Evolutionary conservation across 2,113 vertebrate species (phyloP).

Genomic region (Peromyscus maniculatus): DNA sequence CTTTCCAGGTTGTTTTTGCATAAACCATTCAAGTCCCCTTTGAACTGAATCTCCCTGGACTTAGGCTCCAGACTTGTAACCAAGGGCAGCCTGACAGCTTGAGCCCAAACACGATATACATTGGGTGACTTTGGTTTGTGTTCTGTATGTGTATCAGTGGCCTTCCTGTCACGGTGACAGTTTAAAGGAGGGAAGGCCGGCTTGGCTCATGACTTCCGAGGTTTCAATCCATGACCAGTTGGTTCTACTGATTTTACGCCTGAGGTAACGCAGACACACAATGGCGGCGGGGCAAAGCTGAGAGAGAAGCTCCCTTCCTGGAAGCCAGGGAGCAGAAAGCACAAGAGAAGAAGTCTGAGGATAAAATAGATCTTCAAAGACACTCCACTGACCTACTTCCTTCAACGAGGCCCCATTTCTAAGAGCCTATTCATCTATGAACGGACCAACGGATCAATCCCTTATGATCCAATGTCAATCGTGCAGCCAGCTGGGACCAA

Average conservation of each 20-base stretch:
- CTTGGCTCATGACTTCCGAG: not conserved
- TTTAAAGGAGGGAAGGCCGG: not conserved
- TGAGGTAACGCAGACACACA: too few species aligned
- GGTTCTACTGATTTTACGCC: not conserved
- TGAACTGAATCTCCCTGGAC: not conserved
- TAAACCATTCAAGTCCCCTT: not conserved
- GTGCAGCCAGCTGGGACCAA: not conserved
- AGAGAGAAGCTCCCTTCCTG: not conserved
- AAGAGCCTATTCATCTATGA: not conserved
- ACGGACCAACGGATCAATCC: not conserved
- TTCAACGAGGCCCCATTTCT: not conserved
- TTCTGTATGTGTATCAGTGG: not conserved
- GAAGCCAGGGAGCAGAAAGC: not conserved
- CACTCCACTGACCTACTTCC: not conserved
- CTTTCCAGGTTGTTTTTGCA: not conserved
- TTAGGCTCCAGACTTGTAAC: not conserved
- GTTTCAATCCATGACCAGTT: not conserved
- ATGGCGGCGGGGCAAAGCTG: not conserved
- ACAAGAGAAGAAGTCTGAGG: not conserved
- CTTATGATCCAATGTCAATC: not conserved
- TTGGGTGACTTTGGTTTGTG: not conserved
- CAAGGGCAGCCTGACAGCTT: not conserved
- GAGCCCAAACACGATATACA: not conserved
- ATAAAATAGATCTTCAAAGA: not conserved
- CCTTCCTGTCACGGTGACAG: not conserved